Percentiles rank a stretch among this genome's conserved stretches.
Conservation (phyloP, 2,113 vertebrate genomes). For the Tenrec ecaudatus region DNA sequence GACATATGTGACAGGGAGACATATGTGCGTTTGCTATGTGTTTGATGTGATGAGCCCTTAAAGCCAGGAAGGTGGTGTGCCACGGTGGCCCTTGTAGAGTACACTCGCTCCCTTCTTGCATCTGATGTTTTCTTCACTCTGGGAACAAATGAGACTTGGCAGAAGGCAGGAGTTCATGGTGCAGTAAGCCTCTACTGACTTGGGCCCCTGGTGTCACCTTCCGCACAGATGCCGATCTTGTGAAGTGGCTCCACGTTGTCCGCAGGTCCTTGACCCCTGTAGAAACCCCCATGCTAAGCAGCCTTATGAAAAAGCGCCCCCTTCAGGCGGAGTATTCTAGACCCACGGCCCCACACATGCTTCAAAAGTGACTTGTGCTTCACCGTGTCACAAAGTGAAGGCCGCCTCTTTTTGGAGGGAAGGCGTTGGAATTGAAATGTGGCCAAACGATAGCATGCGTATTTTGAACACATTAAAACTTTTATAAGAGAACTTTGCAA, state of each 20-base stretch:
- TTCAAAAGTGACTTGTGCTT: constrained; percentile 6
- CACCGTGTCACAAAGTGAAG: constrained; percentile 14
- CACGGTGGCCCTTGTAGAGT: neutral
- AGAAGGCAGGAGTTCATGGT: neutral
- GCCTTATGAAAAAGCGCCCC: constrained; percentile 51
- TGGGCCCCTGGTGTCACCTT: neutral
- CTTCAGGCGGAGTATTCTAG: neutral
- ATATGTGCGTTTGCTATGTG: no score
- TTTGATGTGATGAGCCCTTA: neutral
- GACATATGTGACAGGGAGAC: neutral
- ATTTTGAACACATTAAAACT: constrained; percentile 69
- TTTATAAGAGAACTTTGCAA: constrained; percentile 71
- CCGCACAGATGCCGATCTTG: neutral
- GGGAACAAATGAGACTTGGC: constrained; percentile 18
- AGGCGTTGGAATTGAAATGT: constrained; percentile 28
- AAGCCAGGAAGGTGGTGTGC: neutral
- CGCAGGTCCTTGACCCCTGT: neutral
- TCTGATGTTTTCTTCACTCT: neutral
- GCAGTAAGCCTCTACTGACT: neutral
- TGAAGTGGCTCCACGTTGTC: neutral
- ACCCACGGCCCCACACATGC: neutral
- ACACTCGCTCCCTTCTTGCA: neutral
- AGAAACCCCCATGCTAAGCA: neutral
- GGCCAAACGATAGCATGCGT: constrained; percentile 59
- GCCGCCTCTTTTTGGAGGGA: neutral